These are phyloP conservation scores for Kobus ellipsiprymnus DNA, from an alignment of 2,113 vertebrate species.

Conservation along the genomic window DNA sequence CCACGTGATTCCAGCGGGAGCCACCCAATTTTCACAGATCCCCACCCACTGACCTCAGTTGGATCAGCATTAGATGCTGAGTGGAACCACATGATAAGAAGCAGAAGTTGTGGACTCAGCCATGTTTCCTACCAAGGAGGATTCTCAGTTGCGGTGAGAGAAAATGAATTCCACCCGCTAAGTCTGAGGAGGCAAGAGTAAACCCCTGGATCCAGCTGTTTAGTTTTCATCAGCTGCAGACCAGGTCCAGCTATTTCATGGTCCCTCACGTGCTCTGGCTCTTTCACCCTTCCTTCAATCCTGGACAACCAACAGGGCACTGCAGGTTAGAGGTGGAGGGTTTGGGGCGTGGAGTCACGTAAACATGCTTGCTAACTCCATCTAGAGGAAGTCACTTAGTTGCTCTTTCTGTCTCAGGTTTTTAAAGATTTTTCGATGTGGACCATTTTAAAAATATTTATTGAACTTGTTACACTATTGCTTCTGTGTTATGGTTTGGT, in stretches of 20 bases:
- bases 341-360: neutral
- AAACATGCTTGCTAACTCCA: fast-evolving
- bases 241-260: neutral
- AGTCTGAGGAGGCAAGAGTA: neutral
- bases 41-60: neutral
- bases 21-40: neutral
- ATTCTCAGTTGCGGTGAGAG: neutral
- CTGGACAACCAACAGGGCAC: fast-evolving
- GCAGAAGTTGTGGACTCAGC: neutral
- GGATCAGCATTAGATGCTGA: neutral
- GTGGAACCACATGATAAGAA: fast-evolving
- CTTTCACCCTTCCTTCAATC: neutral
- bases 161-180: neutral
- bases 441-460: neutral
- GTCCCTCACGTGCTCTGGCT: fast-evolving
- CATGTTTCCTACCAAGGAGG: neutral
- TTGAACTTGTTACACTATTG: neutral
- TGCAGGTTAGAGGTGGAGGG: neutral
- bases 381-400: neutral
- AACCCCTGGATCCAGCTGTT: fast-evolving
- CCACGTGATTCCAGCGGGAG: neutral
- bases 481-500: neutral
- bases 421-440: neutral
- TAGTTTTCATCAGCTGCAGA: neutral
- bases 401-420: neutral